A percentile compares a stretch with the other conserved stretches of the same genome.
Conservation (phyloP, 2,797 vertebrate species). For the Neomorphus geoffroyi region DNA sequence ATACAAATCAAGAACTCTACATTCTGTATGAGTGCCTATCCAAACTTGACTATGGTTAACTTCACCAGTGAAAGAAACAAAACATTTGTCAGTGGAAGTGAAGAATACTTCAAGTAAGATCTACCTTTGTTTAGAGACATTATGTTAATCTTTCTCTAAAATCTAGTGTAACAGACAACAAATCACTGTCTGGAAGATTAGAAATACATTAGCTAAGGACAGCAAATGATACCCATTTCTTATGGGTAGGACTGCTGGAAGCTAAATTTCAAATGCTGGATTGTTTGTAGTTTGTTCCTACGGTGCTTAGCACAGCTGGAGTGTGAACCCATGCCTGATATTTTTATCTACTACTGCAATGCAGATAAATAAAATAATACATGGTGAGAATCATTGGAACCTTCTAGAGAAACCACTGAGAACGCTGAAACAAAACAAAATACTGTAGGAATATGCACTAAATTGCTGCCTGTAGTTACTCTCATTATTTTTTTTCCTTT, state of each 20-base stretch:
- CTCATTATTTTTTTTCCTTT: not conserved
- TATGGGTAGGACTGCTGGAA: not conserved
- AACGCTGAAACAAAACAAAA: not conserved
- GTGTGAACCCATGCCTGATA: not conserved
- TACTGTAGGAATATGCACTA: not conserved
- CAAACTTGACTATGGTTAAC: conserved; percentile 89
- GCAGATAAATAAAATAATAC: conserved; percentile 64
- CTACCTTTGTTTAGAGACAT: not conserved
- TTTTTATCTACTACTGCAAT: conserved; percentile 56
- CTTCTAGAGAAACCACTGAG: not conserved
- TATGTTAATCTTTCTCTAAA: not conserved
- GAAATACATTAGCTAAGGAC: not conserved
- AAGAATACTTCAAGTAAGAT: conserved; percentile 99
- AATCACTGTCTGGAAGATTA: not conserved
- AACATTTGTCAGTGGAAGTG: conserved; percentile 95
- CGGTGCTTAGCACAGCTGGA: conserved; percentile 1
- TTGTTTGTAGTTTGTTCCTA: not conserved
- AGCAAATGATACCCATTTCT: not conserved
- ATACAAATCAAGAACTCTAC: conserved; percentile 91
- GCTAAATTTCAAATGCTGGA: not conserved
- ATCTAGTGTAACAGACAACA: not conserved
- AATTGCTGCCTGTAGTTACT: not conserved
- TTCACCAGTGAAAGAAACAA: conserved; percentile 89
- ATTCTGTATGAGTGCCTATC: conserved; percentile 91
- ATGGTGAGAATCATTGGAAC: not conserved